Conservation (phyloP, 2,888 invertebrate species). For the Tigriopus californicus region DNA sequence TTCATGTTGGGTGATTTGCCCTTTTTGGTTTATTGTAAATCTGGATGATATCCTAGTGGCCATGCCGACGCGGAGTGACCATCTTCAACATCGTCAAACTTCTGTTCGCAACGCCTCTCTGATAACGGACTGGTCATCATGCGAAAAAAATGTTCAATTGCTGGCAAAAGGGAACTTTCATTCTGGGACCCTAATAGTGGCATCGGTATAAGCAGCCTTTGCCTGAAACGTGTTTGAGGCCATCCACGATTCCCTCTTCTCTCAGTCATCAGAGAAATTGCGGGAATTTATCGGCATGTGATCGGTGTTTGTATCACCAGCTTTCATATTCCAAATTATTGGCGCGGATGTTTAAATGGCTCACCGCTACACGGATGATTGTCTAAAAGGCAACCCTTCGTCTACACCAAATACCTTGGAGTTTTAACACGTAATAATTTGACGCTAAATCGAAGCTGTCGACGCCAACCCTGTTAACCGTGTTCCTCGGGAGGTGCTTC, state of each 20-base stretch:
- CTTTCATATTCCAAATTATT: not conserved
- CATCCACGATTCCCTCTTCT: constrained; percentile 16
- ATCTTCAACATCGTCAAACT: not conserved
- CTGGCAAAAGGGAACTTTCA: not conserved
- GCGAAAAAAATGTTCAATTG: not conserved
- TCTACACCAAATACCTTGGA: too few species aligned
- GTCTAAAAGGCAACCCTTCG: too few species aligned
- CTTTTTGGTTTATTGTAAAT: constrained; percentile 24
- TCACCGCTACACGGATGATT: not conserved
- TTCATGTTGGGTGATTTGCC: constrained; percentile 19
- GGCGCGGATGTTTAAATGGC: not conserved
- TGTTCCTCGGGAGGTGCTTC: too few species aligned
- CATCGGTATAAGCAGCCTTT: constrained; percentile 1
- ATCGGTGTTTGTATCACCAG: not conserved
- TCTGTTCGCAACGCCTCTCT: not conserved
- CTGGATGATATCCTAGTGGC: constrained; percentile 25
- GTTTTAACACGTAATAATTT: too few species aligned
- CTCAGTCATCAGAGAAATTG: constrained; percentile 13
- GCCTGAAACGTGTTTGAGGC: constrained; percentile 15
- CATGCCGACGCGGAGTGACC: not conserved
- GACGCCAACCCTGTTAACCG: too few species aligned
- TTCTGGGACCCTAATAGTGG: constrained; percentile 16
- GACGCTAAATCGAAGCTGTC: too few species aligned
- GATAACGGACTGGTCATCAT: not conserved
- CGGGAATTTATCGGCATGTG: constrained; percentile 1